Conservation (phyloP, 1,140 invertebrate genomes). For the Drosophila ananassae region DNA sequence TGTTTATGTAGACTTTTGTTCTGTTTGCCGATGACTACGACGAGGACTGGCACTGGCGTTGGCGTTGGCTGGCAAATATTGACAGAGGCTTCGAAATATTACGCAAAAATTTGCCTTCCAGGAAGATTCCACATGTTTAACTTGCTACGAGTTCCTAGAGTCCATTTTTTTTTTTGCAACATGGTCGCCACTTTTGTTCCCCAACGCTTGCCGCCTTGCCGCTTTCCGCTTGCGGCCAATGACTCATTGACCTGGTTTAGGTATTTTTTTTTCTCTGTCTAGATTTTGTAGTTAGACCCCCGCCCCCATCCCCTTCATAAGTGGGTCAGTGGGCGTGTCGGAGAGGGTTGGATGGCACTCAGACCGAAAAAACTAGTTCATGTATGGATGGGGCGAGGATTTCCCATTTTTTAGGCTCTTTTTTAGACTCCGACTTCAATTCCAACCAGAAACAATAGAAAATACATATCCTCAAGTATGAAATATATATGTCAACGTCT, state of each 20-base stretch:
- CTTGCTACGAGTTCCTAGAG: conserved; percentile 11
- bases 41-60: conserved; percentile 17
- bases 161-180: conserved; percentile 13
- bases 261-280: conserved; percentile 22
- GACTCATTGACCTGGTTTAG: conserved; percentile 75
- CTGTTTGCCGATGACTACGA: conserved; percentile 42
- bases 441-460: conserved; percentile 23
- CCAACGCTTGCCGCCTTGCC: not conserved
- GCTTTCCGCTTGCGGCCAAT: conserved; percentile 54
- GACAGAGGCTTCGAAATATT: conserved; percentile 81
- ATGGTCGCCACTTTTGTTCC: not conserved
- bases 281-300: conserved; percentile 26
- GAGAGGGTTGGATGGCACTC: conserved; percentile 21
- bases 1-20: conserved; percentile 48
- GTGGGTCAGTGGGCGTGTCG: conserved; percentile 66
- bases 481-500: conserved; percentile 29
- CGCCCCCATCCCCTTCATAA: conserved; percentile 27
- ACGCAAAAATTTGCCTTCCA: conserved; percentile 61
- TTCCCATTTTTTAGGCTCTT: conserved; percentile 16
- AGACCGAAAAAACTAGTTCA: conserved; percentile 70
- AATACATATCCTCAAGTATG: conserved; percentile 25
- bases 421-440: conserved; percentile 1
- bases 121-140: conserved; percentile 35
- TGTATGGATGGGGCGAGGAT: conserved; percentile 8
- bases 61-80: conserved; percentile 71